Base-by-base conservation (phyloP, 2,888 invertebrate genomes). In the Acleris literana region DNA sequence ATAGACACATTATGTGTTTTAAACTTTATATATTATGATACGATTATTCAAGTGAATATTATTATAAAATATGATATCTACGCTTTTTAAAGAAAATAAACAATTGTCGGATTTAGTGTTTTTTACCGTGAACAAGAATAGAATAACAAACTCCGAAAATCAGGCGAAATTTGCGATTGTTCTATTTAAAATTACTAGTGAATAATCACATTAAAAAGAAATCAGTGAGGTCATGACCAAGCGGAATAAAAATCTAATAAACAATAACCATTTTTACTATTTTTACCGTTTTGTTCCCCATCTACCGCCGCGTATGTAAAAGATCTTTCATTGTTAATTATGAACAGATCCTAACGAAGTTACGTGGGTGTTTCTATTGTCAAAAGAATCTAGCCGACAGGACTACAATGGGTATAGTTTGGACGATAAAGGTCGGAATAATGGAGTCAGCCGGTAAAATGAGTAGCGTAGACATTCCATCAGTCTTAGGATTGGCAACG, bases 281-380 rank as follows among this genome's bases (percentile, higher is more conserved):
- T 61, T 61, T 55, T 13, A 60, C 55, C 33, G 58, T 58, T 66
- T 66, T 66, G 66, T 66, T 57, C 57, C 52, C 61, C 52, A 66
- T 61, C 57, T n/a, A n/a, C n/a, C 56, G 61, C 52, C 52, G 13
- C 17, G 29, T 57, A 43, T 46, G 22, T 46, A 53, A 57, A 56
- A 66, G 33, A 62, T 63, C 39, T 63, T 20, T 53, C 54, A 59
- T 63, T 67, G 67, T 63, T 58, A 64, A 67, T 55, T 58, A 44
- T 67, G 58, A 63, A 62, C 66, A 48, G 59, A 33, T 60, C 63
- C 63, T 67, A 67, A 63, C 67, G 63, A 63, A 61, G 68, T 63
- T 70, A 70, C 70, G 76, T 78, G 72, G 74, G 75, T 70, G 73
- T 73, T 73, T 72, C 69, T 72, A 70, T 74, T 73, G 74, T 74